phyloP scores from a whole-genome alignment of 1,140 invertebrate species.

The Tachypleus tridentatus region DNA sequence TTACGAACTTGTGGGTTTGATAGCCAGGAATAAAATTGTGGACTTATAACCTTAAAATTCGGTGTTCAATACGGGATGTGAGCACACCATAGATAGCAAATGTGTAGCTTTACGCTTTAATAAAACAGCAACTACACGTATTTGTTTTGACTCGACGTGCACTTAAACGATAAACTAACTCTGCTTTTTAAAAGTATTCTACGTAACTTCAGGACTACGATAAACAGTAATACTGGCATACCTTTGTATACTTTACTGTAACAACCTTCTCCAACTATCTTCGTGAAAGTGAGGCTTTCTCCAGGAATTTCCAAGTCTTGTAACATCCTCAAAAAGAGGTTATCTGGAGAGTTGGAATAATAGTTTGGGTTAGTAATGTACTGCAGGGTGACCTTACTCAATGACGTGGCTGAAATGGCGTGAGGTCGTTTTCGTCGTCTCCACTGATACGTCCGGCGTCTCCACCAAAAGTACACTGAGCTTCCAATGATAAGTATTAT shows the following conservation, averaged over 20 bases:
- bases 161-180: too few species aligned
- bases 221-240: slow-evolving; percentile 29
- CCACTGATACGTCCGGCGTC: not conserved
- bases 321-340: slow-evolving; percentile 4
- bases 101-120: too few species aligned
- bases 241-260: slow-evolving; percentile 87
- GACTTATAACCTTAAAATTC: too few species aligned
- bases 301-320: slow-evolving; percentile 32
- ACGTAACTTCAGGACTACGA: too few species aligned
- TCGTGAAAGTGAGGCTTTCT: slow-evolving; percentile 51
- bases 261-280: slow-evolving; percentile 77
- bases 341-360: slow-evolving; percentile 15
- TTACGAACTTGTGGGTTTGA: too few species aligned
- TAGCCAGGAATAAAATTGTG: too few species aligned
- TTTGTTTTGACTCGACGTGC: too few species aligned
- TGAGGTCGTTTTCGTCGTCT: not conserved
- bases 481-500: not conserved
- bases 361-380: slow-evolving; percentile 23
- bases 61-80: too few species aligned
- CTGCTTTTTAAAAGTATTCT: too few species aligned
- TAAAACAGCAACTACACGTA: too few species aligned
- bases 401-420: slow-evolving; percentile 2
- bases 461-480: not conserved
- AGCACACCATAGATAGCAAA: too few species aligned
- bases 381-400: slow-evolving; percentile 20